Evolutionary conservation across 2,797 vertebrate species (phyloP).

Genomic region (Coilia nasus): DNA sequence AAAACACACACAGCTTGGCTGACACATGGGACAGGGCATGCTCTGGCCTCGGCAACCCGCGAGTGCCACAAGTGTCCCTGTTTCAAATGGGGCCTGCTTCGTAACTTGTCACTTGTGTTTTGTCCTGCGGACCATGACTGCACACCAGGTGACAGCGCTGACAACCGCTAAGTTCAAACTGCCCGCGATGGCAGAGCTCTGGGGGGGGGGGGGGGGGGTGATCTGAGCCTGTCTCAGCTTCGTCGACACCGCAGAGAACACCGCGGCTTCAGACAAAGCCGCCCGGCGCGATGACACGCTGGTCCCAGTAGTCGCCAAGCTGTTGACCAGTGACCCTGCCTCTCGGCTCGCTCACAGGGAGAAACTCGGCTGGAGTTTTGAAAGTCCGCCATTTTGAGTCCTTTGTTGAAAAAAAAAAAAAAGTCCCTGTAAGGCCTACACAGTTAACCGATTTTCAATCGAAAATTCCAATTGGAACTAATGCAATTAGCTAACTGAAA

Average conservation of each 20-base stretch:
- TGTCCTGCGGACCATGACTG: background rate
- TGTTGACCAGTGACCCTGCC: conserved; percentile 25
- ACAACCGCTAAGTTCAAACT: conserved; percentile 24
- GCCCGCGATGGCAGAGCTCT: conserved; percentile 13
- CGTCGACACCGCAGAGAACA: background rate
- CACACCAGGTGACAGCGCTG: conserved; percentile 12
- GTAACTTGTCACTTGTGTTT: background rate
- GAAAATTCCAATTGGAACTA: too few species aligned
- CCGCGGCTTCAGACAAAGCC: conserved; percentile 1
- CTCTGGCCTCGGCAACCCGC: background rate
- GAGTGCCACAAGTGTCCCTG: conserved; percentile 15
- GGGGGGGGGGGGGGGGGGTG: background rate
- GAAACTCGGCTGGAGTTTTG: background rate
- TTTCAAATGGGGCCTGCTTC: conserved; percentile 2
- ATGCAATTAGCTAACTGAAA: too few species aligned
- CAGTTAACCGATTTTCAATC: too few species aligned
- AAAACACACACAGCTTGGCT: background rate
- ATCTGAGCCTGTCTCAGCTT: conserved; percentile 15
- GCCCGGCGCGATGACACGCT: background rate
- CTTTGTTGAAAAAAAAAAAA: background rate
- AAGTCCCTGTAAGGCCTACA: too few species aligned
- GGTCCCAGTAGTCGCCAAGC: conserved; percentile 9
- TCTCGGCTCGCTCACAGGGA: background rate
- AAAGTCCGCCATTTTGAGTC: background rate
- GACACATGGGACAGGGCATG: background rate